Evolutionary conservation across 2,888 invertebrate species (phyloP).

Genomic region (Ariolimax columbianus): DNA sequence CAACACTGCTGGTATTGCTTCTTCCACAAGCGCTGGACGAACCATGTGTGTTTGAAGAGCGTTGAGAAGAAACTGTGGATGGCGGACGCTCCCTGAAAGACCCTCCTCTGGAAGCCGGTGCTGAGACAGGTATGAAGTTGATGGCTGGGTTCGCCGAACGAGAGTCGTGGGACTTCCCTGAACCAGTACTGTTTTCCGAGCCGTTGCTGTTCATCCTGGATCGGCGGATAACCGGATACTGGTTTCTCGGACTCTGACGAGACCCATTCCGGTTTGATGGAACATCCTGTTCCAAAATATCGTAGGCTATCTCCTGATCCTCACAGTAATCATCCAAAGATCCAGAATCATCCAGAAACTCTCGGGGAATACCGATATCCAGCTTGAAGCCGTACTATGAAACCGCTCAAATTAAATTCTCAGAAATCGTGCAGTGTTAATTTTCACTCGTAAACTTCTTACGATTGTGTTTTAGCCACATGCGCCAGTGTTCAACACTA

Average conservation of each 20-base stretch:
- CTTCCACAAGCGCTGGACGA: neutral
- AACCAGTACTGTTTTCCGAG: conserved; percentile 35
- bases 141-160: conserved; percentile 17
- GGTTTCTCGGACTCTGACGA: neutral
- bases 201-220: conserved; percentile 40
- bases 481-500: no score
- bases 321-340: conserved; percentile 16
- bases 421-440: neutral
- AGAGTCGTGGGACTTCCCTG: conserved; percentile 1
- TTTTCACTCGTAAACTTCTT: neutral
- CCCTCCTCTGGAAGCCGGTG: conserved; percentile 32
- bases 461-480: no score
- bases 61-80: neutral
- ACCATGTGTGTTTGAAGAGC: neutral
- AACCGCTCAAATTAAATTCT: neutral
- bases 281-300: neutral
- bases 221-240: neutral
- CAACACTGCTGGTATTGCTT: neutral
- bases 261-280: neutral
- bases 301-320: conserved; percentile 26
- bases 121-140: conserved; percentile 34
- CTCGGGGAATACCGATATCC: conserved; percentile 14
- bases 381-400: conserved; percentile 1
- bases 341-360: conserved; percentile 37
- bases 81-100: conserved; percentile 46